These are phyloP conservation scores for Dugesia japonica DNA, from an alignment of 2,888 invertebrate species.

Conservation along the genomic window DNA sequence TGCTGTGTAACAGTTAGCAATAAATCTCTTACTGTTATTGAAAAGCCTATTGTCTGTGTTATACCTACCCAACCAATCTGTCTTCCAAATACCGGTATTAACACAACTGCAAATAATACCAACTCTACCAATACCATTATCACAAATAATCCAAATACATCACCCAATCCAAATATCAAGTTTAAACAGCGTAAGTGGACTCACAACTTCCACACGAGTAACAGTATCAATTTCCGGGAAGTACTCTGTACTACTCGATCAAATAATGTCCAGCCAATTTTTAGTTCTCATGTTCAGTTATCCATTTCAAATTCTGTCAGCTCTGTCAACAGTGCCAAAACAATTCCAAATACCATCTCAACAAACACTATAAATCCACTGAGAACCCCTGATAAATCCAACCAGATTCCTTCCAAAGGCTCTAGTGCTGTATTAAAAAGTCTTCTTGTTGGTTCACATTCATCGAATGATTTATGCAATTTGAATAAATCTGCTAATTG, in stretches of 20 bases:
- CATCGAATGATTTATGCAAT: background rate
- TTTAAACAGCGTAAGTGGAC: background rate
- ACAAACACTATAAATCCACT: background rate
- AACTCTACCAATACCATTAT: background rate
- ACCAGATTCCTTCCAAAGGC: background rate
- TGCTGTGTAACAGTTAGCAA: no score
- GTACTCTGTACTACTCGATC: background rate
- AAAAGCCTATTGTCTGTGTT: background rate
- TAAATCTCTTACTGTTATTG: background rate
- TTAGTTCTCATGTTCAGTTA: background rate
- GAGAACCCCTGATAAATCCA: background rate
- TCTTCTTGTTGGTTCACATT: background rate
- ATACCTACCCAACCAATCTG: background rate
- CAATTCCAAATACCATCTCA: background rate
- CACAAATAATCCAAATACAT: background rate
- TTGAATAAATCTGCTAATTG: background rate
- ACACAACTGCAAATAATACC: background rate
- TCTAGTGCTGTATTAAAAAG: background rate
- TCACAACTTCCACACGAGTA: slow-evolving; percentile 2
- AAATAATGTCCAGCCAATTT: background rate
- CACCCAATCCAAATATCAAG: background rate
- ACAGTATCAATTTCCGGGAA: slow-evolving; percentile 10
- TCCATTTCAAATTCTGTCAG: background rate
- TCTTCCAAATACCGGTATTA: slow-evolving; percentile 1
- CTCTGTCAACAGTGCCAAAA: background rate